Conservation (phyloP, 1,140 invertebrate genomes). For the Apis cerana region DNA sequence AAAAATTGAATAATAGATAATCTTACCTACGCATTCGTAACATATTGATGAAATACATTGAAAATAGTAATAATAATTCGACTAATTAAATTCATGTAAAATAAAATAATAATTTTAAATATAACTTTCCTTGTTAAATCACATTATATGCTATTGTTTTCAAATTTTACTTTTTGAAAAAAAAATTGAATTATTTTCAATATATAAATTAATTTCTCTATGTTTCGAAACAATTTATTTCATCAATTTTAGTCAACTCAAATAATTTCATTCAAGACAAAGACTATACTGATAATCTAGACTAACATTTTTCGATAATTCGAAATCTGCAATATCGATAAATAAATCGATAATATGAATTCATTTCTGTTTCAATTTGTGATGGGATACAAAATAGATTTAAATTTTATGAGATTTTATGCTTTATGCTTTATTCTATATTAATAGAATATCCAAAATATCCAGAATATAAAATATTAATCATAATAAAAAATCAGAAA, state of each 20-base stretch:
- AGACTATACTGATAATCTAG: conserved; percentile 9
- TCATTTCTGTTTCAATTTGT: too few species aligned
- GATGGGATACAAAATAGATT: too few species aligned
- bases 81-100: neutral
- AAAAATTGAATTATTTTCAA: neutral
- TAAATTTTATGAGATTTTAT: too few species aligned
- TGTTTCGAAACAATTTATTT: conserved; percentile 10
- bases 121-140: neutral
- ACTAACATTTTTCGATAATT: conserved; percentile 10
- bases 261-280: conserved; percentile 3
- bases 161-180: conserved; percentile 5
- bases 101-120: neutral
- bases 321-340: conserved; percentile 7
- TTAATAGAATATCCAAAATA: too few species aligned
- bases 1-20: conserved; percentile 24
- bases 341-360: neutral
- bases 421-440: too few species aligned
- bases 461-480: too few species aligned
- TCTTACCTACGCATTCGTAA: conserved; percentile 57
- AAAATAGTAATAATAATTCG: conserved; percentile 16
- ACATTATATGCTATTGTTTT: conserved; percentile 7
- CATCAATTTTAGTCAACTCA: conserved; percentile 14
- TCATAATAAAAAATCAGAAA: too few species aligned
- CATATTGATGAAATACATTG: conserved; percentile 48
- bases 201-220: neutral